These are phyloP conservation scores for Scyliorhinus canicula DNA, from an alignment of 2,797 vertebrate species.

Conservation along the genomic window DNA sequence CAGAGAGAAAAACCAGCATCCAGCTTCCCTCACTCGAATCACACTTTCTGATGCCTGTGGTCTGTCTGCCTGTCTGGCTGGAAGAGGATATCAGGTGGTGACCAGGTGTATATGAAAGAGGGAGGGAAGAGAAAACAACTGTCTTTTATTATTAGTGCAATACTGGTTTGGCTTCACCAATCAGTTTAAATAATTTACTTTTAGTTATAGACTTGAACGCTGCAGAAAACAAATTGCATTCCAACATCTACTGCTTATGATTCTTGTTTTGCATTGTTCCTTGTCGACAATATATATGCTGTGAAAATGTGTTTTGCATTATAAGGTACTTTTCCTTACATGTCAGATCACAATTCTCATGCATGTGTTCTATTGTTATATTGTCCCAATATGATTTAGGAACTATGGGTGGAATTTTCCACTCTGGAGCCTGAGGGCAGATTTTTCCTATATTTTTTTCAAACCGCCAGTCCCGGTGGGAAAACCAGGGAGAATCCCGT, in stretches of 20 bases:
- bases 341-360: background rate
- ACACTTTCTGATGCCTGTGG: background rate
- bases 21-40: background rate
- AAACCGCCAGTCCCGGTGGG: too few relatives aligned
- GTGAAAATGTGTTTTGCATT: conserved; percentile 15
- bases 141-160: background rate
- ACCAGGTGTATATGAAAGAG: background rate
- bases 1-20: background rate
- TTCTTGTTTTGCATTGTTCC: background rate
- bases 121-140: background rate
- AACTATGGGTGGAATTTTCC: background rate
- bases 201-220: background rate
- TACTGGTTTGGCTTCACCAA: background rate
- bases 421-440: too few relatives aligned
- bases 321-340: background rate
- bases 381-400: too few relatives aligned
- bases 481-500: too few relatives aligned
- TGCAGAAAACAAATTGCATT: background rate
- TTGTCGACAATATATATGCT: background rate
- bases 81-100: background rate
- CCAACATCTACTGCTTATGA: background rate
- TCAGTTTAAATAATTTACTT: background rate
- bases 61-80: background rate
- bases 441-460: too few relatives aligned
- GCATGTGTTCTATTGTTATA: too few relatives aligned